phyloP scores from a whole-genome alignment of 2,888 invertebrate genomes.

The Phania funesta region DNA sequence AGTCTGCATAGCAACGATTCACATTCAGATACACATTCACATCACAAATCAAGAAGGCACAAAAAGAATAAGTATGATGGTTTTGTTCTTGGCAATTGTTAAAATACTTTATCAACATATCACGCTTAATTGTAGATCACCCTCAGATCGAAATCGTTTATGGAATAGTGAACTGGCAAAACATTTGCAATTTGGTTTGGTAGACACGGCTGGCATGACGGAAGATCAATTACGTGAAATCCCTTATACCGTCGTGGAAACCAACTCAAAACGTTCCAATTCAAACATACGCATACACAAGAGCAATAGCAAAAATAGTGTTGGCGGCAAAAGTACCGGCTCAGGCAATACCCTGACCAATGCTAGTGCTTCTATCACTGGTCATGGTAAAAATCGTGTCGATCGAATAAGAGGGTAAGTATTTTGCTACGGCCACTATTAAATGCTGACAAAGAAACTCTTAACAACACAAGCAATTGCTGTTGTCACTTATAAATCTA shows the following conservation, averaged over 20 bases:
- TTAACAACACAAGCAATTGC: slow-evolving; percentile 27
- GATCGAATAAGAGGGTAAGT: slow-evolving; percentile 80
- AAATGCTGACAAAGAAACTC: slow-evolving; percentile 7
- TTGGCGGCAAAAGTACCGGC: slow-evolving; percentile 76
- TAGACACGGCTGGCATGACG: slow-evolving; percentile 94
- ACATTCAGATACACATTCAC: slow-evolving; percentile 83
- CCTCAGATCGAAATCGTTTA: slow-evolving; percentile 86
- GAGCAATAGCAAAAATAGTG: slow-evolving; percentile 79
- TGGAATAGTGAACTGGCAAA: slow-evolving; percentile 90
- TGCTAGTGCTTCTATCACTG: slow-evolving; percentile 75
- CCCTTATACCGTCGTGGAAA: slow-evolving; percentile 93
- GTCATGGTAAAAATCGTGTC: slow-evolving; percentile 79
- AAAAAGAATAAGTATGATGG: slow-evolving; percentile 83
- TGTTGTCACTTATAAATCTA: slow-evolving; percentile 25
- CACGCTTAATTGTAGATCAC: slow-evolving; percentile 81
- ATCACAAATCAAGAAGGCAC: slow-evolving; percentile 81
- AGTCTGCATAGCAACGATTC: slow-evolving; percentile 81
- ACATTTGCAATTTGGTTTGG: slow-evolving; percentile 92
- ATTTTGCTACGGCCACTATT: slow-evolving; percentile 38
- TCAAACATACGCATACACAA: slow-evolving; percentile 80
- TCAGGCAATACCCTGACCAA: slow-evolving; percentile 77
- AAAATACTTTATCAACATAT: neutral
- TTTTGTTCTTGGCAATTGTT: neutral
- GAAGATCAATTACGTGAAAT: slow-evolving; percentile 92
- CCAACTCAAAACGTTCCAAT: slow-evolving; percentile 80